Base-by-base conservation (phyloP, 2,797 vertebrate species). In the Anguilla megastoma region DNA sequence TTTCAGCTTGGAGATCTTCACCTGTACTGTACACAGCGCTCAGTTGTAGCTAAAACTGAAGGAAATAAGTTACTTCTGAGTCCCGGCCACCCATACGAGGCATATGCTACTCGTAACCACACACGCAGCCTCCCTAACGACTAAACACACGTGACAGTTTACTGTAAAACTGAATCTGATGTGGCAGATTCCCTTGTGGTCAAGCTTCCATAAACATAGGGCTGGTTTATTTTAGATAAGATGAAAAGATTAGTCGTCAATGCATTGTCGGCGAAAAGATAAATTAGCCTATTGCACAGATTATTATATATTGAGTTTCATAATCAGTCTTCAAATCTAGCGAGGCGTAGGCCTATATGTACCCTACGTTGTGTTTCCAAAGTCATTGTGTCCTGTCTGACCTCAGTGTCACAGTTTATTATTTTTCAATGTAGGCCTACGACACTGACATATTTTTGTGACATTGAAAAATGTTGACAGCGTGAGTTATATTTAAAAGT, bases 131-230 rank as follows among this genome's bases (percentile, higher is more conserved):
- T n/a, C 66, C 66, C 6, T 71, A n/a, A 30, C 66, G 66, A 27
- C 66, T 71, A 71, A 71, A 71, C n/a, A 71, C 66, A 71, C 21
- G 27, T 71, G 27, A 8, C n/a, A 71, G n/a, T 71, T 71, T 71
- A 30, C 66, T 27, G 8, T n/a, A 71, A 71, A 30, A 1, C 24
- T 71, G 10, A 27, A 27, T 27, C 24, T n/a, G 5, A 30, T 71
- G 24, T 74, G 30, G 30, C 69, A 14, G 69, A 74, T 74, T 74
- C 63, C 63, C 63, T 27, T 1, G 63, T n/a, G 63, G 63, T 66
- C 63, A 66, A n/a, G 63, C 69, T 10, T 74, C 69, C 30, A 30
- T 33, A 74, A 74, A 74, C n/a, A 27, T 69, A 27, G 63, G 63
- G 21, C 63, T 66, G 30, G 69, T n/a, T 33, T 74, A 74, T 74